Base-by-base conservation (phyloP, 2,113 vertebrate species). In the Gobiocypris rarus region DNA sequence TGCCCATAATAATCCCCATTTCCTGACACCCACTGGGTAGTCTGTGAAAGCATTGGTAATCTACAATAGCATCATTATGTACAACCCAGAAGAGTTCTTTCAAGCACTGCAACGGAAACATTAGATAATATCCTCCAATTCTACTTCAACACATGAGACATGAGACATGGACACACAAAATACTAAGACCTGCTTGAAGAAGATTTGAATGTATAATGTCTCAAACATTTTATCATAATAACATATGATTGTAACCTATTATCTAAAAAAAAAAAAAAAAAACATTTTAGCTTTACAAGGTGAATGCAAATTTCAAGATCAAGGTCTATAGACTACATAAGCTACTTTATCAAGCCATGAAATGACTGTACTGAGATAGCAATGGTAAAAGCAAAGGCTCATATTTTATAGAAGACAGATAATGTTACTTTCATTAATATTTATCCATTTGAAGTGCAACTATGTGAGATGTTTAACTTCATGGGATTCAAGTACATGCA, bases 11-110 rank as follows among this genome's bases (percentile, higher is more conserved):
- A 77, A 81, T 75, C 56, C 14, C 65, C 61, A 79, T 87, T 87
- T 87, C 26, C 84, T 75, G 38, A 69, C 80, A 83, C 83, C 86
- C 38, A 48, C 83, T 52, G 86, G 58, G 86, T 79, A 61, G 34
- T 56, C 45, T 80, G 58, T 45, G 45, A 82, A 75, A 45, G 75
- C 58, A 50, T 26, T 9, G 8, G 45, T 83, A 74, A 75, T 85
- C 83, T 79, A 43, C 71, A 77, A 84, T 56, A 38, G 71, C 26
- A 81, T 84, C 80, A 87, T 81, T 81, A 84, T 56, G 22, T 28
- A 74, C 45, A 45, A 38, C 56, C 56, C 75, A 41, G n/a, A 87
- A 83, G 48, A 79, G 19, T 73, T 73, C 43, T 75, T 84, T 76
- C 71, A 69, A 84, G 67, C 59, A 52, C 77, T 4, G 22, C 0